Conservation (phyloP, 2,113 vertebrate genomes). For the Delphinapterus leucas region DNA sequence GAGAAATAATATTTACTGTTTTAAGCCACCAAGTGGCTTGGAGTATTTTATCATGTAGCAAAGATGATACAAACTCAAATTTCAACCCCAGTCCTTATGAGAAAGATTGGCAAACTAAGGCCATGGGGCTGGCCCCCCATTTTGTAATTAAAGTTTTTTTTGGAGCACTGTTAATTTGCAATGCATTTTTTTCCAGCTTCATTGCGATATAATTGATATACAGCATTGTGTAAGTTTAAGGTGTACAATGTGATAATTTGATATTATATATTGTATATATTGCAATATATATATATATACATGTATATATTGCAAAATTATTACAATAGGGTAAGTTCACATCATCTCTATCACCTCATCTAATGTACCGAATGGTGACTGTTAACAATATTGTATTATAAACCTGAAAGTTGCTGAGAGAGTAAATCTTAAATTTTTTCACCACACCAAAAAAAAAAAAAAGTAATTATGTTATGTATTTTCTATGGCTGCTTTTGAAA, state of each 20-base stretch:
- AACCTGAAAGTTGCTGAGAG: neutral
- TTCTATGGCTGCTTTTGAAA: neutral
- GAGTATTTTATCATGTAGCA: neutral
- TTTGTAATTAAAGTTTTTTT: neutral
- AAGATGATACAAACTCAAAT: neutral
- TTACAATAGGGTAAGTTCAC: neutral
- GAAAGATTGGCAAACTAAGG: neutral
- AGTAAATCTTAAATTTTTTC: neutral
- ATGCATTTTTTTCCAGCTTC: neutral
- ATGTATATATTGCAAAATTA: neutral
- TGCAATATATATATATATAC: no score
- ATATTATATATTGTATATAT: neutral
- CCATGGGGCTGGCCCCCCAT: neutral
- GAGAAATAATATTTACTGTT: neutral
- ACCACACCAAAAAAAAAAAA: neutral
- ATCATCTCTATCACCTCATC: neutral
- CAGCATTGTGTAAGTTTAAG: neutral
- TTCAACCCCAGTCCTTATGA: neutral
- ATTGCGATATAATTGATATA: neutral
- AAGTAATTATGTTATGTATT: neutral
- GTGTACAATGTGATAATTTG: neutral
- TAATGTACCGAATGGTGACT: neutral
- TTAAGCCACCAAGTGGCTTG: neutral
- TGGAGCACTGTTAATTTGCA: neutral
- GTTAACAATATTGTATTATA: neutral